phyloP scores from a whole-genome alignment of 2,797 vertebrate genomes.

The Neosilurus hyrtlii region DNA sequence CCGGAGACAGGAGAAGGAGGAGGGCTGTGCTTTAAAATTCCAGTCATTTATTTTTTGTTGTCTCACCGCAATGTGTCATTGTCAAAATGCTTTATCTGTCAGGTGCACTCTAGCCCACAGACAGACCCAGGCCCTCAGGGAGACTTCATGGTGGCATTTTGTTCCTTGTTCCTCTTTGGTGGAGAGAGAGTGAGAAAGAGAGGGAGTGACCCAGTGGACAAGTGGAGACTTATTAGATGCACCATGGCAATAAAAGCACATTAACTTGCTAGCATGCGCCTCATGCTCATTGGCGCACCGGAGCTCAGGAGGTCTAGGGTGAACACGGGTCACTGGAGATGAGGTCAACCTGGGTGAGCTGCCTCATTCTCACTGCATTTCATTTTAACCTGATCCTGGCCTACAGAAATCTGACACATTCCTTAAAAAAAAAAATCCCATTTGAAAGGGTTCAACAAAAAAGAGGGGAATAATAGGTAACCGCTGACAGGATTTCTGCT shows the following conservation, averaged over 20 bases:
- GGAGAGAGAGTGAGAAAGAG: conserved; percentile 12
- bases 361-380: conserved; percentile 62
- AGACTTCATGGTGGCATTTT: conserved; percentile 68
- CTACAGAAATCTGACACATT: conserved; percentile 66
- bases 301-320: conserved; percentile 61
- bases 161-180: conserved; percentile 37
- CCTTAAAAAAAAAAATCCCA: conserved; percentile 23
- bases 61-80: conserved; percentile 74
- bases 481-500: conserved; percentile 69
- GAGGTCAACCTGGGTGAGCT: conserved; percentile 61
- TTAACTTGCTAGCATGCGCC: conserved; percentile 72
- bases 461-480: conserved; percentile 72
- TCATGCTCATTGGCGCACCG: conserved; percentile 66
- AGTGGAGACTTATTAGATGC: conserved; percentile 76
- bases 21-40: conserved; percentile 69
- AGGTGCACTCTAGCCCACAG: conserved; percentile 70
- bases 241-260: conserved; percentile 73
- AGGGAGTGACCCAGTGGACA: conserved; percentile 58
- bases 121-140: conserved; percentile 71
- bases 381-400: conserved; percentile 61
- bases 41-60: conserved; percentile 68
- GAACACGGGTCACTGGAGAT: conserved; percentile 53
- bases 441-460: neutral
- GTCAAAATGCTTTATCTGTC: conserved; percentile 77
- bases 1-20: conserved; percentile 26